These are phyloP conservation scores for Amphilophus citrinellus DNA, from an alignment of 2,113 vertebrate genomes.

Conservation along the genomic window DNA sequence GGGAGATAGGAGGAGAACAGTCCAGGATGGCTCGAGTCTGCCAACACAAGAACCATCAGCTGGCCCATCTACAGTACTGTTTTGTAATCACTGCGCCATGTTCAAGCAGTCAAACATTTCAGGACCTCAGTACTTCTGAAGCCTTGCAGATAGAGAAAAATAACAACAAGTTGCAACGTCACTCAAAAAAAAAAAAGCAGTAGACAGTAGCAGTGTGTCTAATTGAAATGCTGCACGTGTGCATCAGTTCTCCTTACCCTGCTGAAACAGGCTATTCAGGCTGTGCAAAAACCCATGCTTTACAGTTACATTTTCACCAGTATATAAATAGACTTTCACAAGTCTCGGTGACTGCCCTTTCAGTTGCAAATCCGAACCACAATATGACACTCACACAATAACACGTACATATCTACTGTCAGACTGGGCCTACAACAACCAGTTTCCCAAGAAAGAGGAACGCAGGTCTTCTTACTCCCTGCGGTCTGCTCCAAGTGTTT, in stretches of 20 bases:
- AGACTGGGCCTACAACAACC: conserved; percentile 34
- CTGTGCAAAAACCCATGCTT: not conserved
- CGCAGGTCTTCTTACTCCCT: conserved; percentile 39
- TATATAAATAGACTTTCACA: not conserved
- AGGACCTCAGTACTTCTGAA: not conserved
- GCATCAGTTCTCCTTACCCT: not conserved
- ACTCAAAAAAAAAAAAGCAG: not conserved
- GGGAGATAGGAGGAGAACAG: conserved; percentile 17
- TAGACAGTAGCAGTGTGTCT: not conserved
- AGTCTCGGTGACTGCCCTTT: not conserved
- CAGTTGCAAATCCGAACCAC: not conserved
- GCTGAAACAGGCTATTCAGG: not conserved
- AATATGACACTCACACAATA: not conserved
- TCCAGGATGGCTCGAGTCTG: not conserved
- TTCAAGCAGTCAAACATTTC: conserved; percentile 20
- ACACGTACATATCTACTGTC: conserved; percentile 4
- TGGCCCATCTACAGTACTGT: not conserved
- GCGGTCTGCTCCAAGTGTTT: conserved; percentile 46
- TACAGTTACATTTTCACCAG: not conserved
- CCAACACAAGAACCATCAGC: conserved; percentile 16
- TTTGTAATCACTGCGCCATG: not conserved
- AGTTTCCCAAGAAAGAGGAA: conserved; percentile 36
- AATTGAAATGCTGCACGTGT: conserved; percentile 28
- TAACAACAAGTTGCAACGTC: not conserved
- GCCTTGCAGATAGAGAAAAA: not conserved